A percentile compares a stretch with the other conserved stretches of the same genome.
Evolutionary conservation across 35 echinoderm and acorn worm species (phyloP).

Genomic region (Apostichopus parvimensis): DNA sequence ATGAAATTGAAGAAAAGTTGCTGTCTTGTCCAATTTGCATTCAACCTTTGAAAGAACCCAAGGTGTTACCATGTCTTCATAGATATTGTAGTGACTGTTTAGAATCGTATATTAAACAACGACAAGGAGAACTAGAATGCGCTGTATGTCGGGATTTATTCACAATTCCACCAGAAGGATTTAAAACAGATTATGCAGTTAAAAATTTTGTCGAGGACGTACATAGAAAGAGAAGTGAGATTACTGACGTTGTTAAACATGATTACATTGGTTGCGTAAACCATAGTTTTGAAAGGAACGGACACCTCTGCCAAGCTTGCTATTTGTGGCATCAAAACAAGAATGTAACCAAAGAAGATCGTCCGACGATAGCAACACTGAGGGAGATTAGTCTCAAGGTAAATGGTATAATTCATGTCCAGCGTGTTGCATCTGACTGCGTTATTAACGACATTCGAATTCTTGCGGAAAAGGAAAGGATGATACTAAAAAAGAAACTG

Average conservation of each 20-base stretch:
- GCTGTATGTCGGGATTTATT: background rate
- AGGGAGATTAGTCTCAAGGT: no score
- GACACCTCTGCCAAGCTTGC: conserved; percentile 7
- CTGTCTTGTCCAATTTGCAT: conserved; percentile 19
- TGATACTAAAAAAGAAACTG: no score
- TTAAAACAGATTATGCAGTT: background rate
- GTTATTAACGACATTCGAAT: no score
- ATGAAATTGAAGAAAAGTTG: background rate
- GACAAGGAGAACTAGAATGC: background rate
- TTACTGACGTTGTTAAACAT: no score
- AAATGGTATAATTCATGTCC: no score
- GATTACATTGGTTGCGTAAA: no score
- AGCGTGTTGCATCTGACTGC: no score
- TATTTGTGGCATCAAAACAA: background rate
- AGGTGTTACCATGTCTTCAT: conserved; percentile 25
- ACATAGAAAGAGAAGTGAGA: background rate
- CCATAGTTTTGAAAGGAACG: background rate
- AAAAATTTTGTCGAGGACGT: background rate
- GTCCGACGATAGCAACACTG: no score
- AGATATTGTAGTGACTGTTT: conserved; percentile 9
- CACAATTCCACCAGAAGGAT: background rate
- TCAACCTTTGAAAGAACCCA: background rate
- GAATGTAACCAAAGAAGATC: no score
- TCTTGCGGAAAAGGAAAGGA: no score
- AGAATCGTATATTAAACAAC: background rate